A percentile compares a stretch with the other conserved stretches of the same genome.
Evolutionary conservation across 1,140 invertebrate genomes (phyloP).

Genomic region (Venustaconcha ellipsiformis): DNA sequence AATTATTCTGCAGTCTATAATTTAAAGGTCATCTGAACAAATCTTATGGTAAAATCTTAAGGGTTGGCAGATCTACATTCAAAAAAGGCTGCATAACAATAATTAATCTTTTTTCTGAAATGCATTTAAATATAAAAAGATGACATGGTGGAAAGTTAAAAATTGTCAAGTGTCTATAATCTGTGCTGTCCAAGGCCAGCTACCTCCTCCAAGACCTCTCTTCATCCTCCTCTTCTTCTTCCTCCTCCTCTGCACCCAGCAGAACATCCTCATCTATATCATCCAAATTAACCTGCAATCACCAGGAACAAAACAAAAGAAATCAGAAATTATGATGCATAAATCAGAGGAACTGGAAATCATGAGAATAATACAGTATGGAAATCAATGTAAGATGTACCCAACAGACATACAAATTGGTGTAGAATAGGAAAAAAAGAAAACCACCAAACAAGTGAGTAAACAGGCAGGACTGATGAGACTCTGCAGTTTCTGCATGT

Average conservation of each 20-base stretch:
- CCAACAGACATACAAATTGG: background rate
- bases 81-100: too few species aligned
- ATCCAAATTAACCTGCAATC: conserved; percentile 27
- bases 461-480: too few species aligned
- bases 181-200: background rate
- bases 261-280: conserved; percentile 63
- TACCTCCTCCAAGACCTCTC: conserved; percentile 74
- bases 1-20: too few species aligned
- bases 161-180: background rate
- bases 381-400: background rate
- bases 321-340: background rate
- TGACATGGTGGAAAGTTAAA: too few species aligned
- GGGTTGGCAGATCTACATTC: too few species aligned
- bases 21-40: too few species aligned
- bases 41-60: too few species aligned
- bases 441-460: too few species aligned
- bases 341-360: background rate
- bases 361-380: background rate
- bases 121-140: too few species aligned
- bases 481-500: too few species aligned
- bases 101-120: too few species aligned
- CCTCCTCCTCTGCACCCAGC: conserved; percentile 72
- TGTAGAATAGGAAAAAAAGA: background rate
- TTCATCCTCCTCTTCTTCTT: conserved; percentile 75
- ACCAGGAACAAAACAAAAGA: conserved; percentile 10